Conservation (phyloP, 2,888 invertebrate species). For the Cinara cedri region DNA sequence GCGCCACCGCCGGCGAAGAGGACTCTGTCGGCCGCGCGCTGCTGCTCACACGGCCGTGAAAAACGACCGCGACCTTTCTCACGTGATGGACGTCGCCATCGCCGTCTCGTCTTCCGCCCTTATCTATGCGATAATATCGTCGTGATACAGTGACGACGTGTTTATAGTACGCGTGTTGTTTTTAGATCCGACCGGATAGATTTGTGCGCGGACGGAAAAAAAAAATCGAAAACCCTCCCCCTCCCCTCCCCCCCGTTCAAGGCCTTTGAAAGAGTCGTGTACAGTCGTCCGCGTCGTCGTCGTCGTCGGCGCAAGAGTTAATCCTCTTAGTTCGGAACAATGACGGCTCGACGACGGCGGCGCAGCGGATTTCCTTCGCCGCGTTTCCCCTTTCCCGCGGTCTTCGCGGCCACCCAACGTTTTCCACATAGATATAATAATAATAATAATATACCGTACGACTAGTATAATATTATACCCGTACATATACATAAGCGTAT, state of each 20-base stretch:
- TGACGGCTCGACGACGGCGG: not conserved
- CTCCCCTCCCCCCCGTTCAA: no score
- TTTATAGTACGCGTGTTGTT: not conserved
- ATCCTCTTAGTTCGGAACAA: constrained; percentile 52
- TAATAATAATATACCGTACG: no score
- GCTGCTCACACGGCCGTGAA: constrained; percentile 41
- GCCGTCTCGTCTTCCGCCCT: not conserved
- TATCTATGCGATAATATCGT: no score
- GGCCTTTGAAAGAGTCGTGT: constrained; percentile 20
- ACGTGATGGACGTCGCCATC: not conserved
- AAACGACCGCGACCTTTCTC: constrained; percentile 53
- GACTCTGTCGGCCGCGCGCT: no score
- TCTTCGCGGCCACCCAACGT: constrained; percentile 54
- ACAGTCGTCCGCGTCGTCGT: not conserved
- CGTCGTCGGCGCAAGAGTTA: constrained; percentile 41
- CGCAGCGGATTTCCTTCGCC: constrained; percentile 31
- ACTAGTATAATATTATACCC: no score
- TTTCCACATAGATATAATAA: constrained; percentile 7
- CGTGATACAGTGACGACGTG: no score
- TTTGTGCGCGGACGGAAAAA: not conserved
- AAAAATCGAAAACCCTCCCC: constrained; percentile 14
- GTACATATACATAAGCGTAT: no score
- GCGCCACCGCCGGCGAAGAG: not conserved
- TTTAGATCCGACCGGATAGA: constrained; percentile 46
- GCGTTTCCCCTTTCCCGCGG: constrained; percentile 26